phyloP scores from a whole-genome alignment of 2,113 vertebrate species.

The Hymenochirus boettgeri region DNA sequence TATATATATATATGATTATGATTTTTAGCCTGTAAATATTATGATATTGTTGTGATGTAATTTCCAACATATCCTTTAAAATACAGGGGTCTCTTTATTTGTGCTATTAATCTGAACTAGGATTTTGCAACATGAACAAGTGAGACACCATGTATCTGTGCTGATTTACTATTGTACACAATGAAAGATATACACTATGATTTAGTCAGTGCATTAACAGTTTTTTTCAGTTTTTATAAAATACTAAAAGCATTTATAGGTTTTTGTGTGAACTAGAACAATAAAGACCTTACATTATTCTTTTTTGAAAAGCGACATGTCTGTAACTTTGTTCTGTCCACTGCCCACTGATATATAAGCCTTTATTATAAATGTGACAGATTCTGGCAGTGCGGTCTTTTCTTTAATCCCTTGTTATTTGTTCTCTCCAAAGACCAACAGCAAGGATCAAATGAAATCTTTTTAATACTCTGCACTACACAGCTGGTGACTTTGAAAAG shows the following conservation, averaged over 20 bases:
- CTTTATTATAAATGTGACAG: slow-evolving; percentile 36
- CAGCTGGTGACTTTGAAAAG: slow-evolving; percentile 38
- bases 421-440: slow-evolving; percentile 45
- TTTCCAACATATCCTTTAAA: too few species aligned
- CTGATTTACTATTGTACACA: too few species aligned
- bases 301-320: slow-evolving; percentile 28
- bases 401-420: slow-evolving; percentile 46
- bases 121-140: too few species aligned
- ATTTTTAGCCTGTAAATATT: too few species aligned
- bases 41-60: too few species aligned
- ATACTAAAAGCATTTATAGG: neutral
- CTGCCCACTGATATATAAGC: slow-evolving; percentile 35
- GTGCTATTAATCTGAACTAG: too few species aligned
- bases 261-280: slow-evolving; percentile 18
- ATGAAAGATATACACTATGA: too few species aligned
- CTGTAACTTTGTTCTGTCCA: slow-evolving; percentile 35
- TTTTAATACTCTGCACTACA: slow-evolving; percentile 37
- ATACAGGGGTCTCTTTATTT: too few species aligned
- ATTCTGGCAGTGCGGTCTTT: slow-evolving; percentile 23
- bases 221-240: neutral
- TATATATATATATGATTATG: too few species aligned
- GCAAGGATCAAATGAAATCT: slow-evolving; percentile 46
- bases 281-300: slow-evolving; percentile 27
- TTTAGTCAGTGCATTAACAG: too few species aligned
- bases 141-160: too few species aligned